These are phyloP conservation scores for Rafetus swinhoei DNA, from an alignment of 2,113 vertebrate species.

Conservation along the genomic window DNA sequence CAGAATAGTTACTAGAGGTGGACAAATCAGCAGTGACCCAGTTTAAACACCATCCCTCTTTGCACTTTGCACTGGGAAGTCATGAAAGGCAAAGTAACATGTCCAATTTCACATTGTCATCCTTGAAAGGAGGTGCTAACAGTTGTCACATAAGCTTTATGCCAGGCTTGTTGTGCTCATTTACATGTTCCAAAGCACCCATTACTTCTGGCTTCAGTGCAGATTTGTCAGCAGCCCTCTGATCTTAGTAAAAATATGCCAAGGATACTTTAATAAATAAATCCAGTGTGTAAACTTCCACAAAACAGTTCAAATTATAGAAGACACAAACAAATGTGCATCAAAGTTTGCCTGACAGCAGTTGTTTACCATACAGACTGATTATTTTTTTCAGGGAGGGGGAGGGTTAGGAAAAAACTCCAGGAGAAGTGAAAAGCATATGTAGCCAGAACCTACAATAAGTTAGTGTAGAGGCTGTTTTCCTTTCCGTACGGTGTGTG, in stretches of 20 bases:
- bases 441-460: neutral
- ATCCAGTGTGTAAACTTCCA: conserved; percentile 21
- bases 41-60: neutral
- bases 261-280: neutral
- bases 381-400: neutral
- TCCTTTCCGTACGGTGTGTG: conserved; percentile 16
- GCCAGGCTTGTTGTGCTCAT: conserved; percentile 34
- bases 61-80: conserved; percentile 33
- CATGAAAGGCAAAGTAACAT: conserved; percentile 51
- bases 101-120: conserved; percentile 43
- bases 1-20: neutral
- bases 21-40: neutral
- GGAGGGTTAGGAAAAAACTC: neutral
- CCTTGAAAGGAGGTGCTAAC: conserved; percentile 16
- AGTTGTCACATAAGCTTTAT: conserved; percentile 31
- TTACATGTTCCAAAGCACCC: conserved; percentile 49
- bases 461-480: conserved; percentile 10
- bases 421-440: conserved; percentile 3
- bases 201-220: conserved; percentile 54
- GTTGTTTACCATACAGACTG: neutral
- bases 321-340: conserved; percentile 24
- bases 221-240: conserved; percentile 44
- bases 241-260: conserved; percentile 35
- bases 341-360: neutral
- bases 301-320: neutral